These are phyloP conservation scores for Dendrolimus kikuchii DNA, from an alignment of 1,140 invertebrate species.

Conservation along the genomic window DNA sequence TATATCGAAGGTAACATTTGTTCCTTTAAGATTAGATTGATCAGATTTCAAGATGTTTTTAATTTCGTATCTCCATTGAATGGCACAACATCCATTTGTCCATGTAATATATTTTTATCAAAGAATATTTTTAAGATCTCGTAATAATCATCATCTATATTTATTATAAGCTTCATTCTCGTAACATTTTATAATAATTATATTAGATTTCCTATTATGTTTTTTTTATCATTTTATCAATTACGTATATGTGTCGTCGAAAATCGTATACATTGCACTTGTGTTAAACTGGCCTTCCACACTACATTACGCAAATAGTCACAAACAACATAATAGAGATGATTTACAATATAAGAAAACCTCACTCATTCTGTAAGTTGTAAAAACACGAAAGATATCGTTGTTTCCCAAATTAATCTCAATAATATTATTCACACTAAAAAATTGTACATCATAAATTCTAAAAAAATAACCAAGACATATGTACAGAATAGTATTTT, in stretches of 20 bases:
- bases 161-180: conserved; percentile 45
- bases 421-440: conserved; percentile 70
- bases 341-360: conserved; percentile 41
- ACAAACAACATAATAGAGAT: conserved; percentile 41
- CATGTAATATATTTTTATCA: conserved; percentile 21
- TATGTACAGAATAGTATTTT: conserved; percentile 66
- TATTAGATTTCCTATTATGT: conserved; percentile 50
- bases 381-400: conserved; percentile 40
- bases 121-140: conserved; percentile 18
- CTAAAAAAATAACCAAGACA: conserved; percentile 54
- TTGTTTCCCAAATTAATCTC: conserved; percentile 57
- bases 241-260: conserved; percentile 70
- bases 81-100: conserved; percentile 22
- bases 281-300: conserved; percentile 61
- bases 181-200: conserved; percentile 62
- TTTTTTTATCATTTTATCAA: conserved; percentile 58
- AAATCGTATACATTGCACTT: conserved; percentile 73
- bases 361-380: conserved; percentile 36
- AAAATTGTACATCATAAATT: conserved; percentile 70
- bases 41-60: conserved; percentile 24
- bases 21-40: conserved; percentile 13
- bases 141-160: conserved; percentile 21
- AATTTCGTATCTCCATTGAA: conserved; percentile 27
- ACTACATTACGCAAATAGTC: conserved; percentile 32
- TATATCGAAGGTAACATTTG: conserved; percentile 61